Conservation (phyloP, 2,888 invertebrate genomes). For the Drosophila yooni region DNA sequence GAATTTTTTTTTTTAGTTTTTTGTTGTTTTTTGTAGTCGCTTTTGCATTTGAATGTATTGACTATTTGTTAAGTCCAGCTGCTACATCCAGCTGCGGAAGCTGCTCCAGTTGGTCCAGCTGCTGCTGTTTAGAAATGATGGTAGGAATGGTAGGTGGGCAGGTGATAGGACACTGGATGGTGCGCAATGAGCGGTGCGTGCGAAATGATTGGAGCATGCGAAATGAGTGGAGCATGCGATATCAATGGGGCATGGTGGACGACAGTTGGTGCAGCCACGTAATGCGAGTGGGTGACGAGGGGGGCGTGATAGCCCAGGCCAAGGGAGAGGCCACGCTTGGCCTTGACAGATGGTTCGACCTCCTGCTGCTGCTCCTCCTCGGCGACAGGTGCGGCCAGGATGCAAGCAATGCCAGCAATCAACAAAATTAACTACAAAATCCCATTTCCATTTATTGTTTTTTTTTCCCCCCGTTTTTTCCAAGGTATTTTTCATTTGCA, state of each 20-base stretch:
- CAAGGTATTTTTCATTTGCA: slow-evolving; percentile 42
- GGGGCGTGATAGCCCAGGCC: slow-evolving; percentile 82
- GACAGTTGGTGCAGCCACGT: slow-evolving; percentile 75
- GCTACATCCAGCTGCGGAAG: slow-evolving; percentile 18
- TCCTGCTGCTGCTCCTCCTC: slow-evolving; percentile 51
- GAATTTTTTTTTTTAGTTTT: slow-evolving; percentile 1
- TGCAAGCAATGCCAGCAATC: slow-evolving; percentile 60
- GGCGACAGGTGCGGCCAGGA: slow-evolving; percentile 76
- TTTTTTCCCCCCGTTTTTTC: background rate
- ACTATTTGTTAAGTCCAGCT: slow-evolving; percentile 12
- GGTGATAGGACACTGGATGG: slow-evolving; percentile 73
- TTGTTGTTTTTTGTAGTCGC: background rate
- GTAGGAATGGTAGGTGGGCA: slow-evolving; percentile 75
- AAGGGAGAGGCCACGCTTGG: slow-evolving; percentile 79
- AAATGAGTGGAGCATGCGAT: slow-evolving; percentile 69
- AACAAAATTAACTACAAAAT: slow-evolving; percentile 66
- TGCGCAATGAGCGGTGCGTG: slow-evolving; percentile 73
- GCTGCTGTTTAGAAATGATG: slow-evolving; percentile 68
- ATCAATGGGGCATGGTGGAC: slow-evolving; percentile 78
- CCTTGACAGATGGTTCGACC: slow-evolving; percentile 66
- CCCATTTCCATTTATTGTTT: slow-evolving; percentile 12
- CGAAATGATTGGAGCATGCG: slow-evolving; percentile 70
- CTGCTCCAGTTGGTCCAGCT: slow-evolving; percentile 14
- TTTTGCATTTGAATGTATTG: slow-evolving; percentile 20
- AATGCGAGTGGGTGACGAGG: slow-evolving; percentile 74